Evolutionary conservation across 2,888 invertebrate species (phyloP), one percentile per base, ranked within the genome.

Genomic region (Ptychoptera albimana): DNA sequence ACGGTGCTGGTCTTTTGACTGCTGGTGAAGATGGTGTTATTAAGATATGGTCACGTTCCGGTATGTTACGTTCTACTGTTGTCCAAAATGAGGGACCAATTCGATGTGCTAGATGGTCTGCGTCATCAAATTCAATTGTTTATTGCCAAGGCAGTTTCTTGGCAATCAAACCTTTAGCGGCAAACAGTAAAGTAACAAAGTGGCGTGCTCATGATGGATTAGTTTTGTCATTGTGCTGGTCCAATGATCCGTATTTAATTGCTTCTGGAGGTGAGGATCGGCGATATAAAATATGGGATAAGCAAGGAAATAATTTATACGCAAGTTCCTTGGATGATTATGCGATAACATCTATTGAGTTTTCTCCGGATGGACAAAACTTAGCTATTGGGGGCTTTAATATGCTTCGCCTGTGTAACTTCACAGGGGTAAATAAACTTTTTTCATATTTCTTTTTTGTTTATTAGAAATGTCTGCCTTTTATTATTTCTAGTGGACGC

Each of bases 251-350:
- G 52, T 84, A 88, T 51, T 70, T 94, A 8, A 79, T 99, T 23
- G 79, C 92, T 11, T 94, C 97, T 4, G 97, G 97, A 0, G 91
- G 92, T 42, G 96, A 98, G 69, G 98, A 99, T 64, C 91, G 91
- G 50, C 66, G 69, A 40, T 70, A 68, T 45, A 63, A 77, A 74
- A 79, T 96, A 14, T 98, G 97, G 97, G 94, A 98, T 63, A 70
- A 75, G 0, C 88, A 82, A 60, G 96, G 97, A 0, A 79, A 87
- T 48, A 81, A 80, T 58, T 69, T 98, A 53, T 97, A 82, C 60
- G 78, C 78, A 37, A 94, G 94, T 57, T 73, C 77, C 1, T 69
- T 76, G 13, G 88, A 92, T 59, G 89, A 92, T 52, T 82, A 88
- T 64, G 92, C 96, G 1, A 84, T 98, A 43, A 92, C 91, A 1